Evolutionary conservation across 2,113 vertebrate genomes (phyloP).

Genomic region (Empidonax alnorum): DNA sequence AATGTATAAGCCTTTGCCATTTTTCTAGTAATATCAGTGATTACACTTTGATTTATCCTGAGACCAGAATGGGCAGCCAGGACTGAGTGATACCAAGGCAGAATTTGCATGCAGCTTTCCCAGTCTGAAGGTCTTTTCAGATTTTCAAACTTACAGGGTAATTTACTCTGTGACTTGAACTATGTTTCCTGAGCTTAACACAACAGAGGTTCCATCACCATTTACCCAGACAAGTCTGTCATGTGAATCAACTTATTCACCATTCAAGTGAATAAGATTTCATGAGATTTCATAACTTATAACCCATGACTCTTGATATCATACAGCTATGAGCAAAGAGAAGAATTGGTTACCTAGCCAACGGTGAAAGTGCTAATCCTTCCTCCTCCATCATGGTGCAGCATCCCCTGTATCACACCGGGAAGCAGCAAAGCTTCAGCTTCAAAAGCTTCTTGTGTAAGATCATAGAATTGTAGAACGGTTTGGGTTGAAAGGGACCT

Average conservation of each 20-base stretch:
- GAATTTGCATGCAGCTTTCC: neutral
- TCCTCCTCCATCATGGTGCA: neutral
- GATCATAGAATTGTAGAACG: neutral
- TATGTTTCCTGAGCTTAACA: neutral
- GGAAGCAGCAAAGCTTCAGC: neutral
- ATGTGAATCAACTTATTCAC: rapidly evolving
- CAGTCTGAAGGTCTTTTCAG: neutral
- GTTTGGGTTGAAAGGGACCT: neutral
- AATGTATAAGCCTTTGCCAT: neutral
- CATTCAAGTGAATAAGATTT: neutral
- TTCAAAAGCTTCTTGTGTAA: neutral
- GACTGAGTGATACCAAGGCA: neutral
- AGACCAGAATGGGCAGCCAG: neutral
- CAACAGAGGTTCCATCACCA: neutral
- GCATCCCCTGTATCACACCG: neutral
- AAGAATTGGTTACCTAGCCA: neutral
- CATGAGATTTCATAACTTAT: neutral
- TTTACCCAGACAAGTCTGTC: neutral
- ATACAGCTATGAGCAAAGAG: neutral
- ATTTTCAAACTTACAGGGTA: neutral
- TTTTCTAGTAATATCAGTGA: neutral
- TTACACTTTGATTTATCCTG: neutral
- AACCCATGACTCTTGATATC: neutral
- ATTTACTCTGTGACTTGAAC: neutral
- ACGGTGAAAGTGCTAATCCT: neutral